Conservation (phyloP, 2,888 invertebrate genomes). For the Spisula subtruncata region DNA sequence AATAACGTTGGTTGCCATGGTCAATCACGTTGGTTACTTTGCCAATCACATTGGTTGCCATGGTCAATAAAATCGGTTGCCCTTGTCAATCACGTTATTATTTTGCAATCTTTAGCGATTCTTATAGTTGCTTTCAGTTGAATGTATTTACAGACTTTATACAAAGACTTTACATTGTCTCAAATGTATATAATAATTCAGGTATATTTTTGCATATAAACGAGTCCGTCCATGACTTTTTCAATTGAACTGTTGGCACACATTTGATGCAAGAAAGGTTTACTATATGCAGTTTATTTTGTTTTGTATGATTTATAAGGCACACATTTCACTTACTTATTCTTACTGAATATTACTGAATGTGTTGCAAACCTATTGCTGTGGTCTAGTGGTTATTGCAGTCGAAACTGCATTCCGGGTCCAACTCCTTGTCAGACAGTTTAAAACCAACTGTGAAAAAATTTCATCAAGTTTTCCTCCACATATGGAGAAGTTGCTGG, state of each 20-base stretch:
- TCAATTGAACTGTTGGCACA: conserved; percentile 15
- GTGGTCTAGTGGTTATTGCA: no score
- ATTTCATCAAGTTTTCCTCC: no score
- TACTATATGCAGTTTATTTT: not conserved
- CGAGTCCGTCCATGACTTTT: conserved; percentile 64
- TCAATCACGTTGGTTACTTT: no score
- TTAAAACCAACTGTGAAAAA: no score
- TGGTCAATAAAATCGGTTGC: no score
- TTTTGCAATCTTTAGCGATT: conserved; percentile 41
- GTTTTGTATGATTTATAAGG: not conserved
- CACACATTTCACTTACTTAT: not conserved
- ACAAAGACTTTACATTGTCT: not conserved
- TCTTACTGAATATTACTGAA: not conserved
- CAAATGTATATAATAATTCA: not conserved
- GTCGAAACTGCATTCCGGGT: no score
- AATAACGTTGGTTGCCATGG: no score
- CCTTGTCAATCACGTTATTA: conserved; percentile 30
- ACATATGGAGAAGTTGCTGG: no score
- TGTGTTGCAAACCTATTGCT: not conserved
- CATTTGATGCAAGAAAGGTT: not conserved
- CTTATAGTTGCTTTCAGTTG: conserved; percentile 23
- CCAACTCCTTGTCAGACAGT: no score
- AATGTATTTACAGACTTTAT: conserved; percentile 6
- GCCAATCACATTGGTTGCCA: no score
- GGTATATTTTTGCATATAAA: not conserved